Conservation (phyloP, 2,113 vertebrate species). For the Tachysurus vachellii region DNA sequence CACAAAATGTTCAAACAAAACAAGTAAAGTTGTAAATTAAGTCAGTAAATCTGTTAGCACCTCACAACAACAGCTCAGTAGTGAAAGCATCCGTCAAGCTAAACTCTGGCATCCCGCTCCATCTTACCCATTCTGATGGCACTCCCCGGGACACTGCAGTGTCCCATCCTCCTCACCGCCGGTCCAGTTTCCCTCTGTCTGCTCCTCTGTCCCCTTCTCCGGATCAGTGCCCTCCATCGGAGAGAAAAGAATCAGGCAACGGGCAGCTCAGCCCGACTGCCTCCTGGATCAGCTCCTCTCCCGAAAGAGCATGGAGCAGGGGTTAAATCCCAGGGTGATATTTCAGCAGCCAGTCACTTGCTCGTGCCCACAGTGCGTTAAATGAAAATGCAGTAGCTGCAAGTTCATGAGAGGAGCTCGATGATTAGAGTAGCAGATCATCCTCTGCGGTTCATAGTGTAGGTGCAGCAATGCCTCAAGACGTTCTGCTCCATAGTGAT, state of each 20-base stretch:
- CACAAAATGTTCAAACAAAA: neutral
- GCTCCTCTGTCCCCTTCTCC: constrained; percentile 54
- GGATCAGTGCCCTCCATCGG: constrained; percentile 69
- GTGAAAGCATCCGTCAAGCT: neutral
- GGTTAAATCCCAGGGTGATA: constrained; percentile 61
- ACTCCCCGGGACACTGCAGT: constrained; percentile 65
- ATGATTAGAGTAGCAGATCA: constrained; percentile 58
- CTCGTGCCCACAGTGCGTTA: neutral
- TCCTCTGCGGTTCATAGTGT: constrained; percentile 51
- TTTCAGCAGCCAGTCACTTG: constrained; percentile 63
- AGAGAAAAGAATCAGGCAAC: constrained; percentile 45
- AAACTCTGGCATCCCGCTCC: neutral
- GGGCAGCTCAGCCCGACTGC: constrained; percentile 61
- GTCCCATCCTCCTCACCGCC: constrained; percentile 59
- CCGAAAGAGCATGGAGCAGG: constrained; percentile 66
- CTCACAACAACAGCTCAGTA: neutral
- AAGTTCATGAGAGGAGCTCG: constrained; percentile 63
- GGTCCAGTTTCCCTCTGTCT: constrained; percentile 40
- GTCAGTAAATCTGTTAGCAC: neutral
- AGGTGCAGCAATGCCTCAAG: constrained; percentile 14
- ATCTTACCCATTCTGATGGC: constrained; percentile 70
- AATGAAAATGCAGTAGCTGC: constrained; percentile 44
- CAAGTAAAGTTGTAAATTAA: neutral
- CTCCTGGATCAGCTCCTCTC: constrained; percentile 62
- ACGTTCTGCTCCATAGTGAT: constrained; percentile 37